phyloP scores from a whole-genome alignment of 2,797 vertebrate genomes.

The Microctenopoma steveboyesi region DNA sequence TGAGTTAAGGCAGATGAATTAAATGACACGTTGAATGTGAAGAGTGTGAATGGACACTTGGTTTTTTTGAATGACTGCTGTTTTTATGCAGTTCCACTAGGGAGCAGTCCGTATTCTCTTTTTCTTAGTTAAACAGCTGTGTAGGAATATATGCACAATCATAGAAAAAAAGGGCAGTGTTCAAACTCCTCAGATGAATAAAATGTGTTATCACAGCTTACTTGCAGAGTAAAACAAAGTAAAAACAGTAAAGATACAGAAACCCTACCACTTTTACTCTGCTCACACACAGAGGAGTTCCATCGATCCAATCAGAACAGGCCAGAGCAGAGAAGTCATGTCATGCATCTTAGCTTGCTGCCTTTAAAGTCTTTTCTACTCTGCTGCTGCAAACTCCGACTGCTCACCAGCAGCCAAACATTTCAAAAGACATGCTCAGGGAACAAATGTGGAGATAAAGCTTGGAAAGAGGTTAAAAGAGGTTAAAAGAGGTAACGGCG shows the following conservation, averaged over 20 bases:
- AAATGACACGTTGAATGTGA: not conserved
- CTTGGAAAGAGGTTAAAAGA: conserved; percentile 74
- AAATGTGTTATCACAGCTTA: not conserved
- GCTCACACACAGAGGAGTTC: no score
- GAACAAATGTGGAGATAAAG: conserved; percentile 53
- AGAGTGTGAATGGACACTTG: conserved; percentile 7
- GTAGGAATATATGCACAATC: no score
- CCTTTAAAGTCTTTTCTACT: conserved; percentile 25
- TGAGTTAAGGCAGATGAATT: not conserved
- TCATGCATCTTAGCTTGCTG: not conserved
- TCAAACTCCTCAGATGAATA: no score
- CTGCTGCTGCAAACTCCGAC: conserved; percentile 39
- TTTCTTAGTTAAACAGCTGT: not conserved
- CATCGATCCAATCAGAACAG: not conserved
- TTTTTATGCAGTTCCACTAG: conserved; percentile 54
- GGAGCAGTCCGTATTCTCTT: conserved; percentile 47
- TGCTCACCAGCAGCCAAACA: conserved; percentile 47
- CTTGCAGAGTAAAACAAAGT: not conserved
- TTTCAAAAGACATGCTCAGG: conserved; percentile 44
- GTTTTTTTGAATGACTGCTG: conserved; percentile 21
- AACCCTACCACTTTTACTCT: no score
- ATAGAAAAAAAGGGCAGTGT: not conserved
- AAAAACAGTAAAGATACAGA: not conserved
- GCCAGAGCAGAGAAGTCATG: no score
- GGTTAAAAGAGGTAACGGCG: conserved; percentile 69